Evolutionary conservation across 2,888 invertebrate genomes (phyloP), one percentile per base, ranked within the genome.

Genomic region (Trichopoda pennipes): DNA sequence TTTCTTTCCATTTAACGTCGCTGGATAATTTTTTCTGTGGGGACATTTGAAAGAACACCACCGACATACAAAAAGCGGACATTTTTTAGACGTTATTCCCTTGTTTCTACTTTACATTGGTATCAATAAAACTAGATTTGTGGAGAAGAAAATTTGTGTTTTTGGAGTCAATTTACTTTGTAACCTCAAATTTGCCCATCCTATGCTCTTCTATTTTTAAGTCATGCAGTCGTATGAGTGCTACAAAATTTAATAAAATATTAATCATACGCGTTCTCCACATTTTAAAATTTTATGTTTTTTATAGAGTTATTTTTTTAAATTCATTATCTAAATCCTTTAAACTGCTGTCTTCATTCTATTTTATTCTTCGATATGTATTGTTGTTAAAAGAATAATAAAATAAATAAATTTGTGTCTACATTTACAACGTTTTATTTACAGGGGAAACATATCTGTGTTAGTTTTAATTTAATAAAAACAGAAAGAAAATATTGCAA

Each of bases 391-490:
- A 16, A 12, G 6, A 53, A 53, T 16, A 49, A 44, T 28, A n/a
- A 68, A 42, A n/a, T 32, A 66, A 63, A 28, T 0, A 14, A 44
- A 44, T 32, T 7, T 32, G 19, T 28, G 42, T 7, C 42, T 75
- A 51, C 42, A 49, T 51, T 68, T 35, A 38, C 44, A 70, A 64
- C 44, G 35, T 61, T 19, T 55, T 80, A 74, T 63, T 69, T 63
- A 80, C 56, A 78, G 38, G 64, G 70, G 42, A 49, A 49, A 49
- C 17, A 42, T 35, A 60, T 53, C 32, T 60, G 68, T 6, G 28
- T 76, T 68, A 60, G 66, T 68, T 76, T 76, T 76, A 51, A 53
- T 76, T 76, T 53, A 60, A 53, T 51, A 23, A 28, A 51, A n/a
- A 51, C 42, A 8, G n/a, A 64, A 23, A 28, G 1, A 14, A 28